A percentile compares a stretch with the other conserved stretches of the same genome.
These are phyloP conservation scores for Ascaphus truei DNA, from an alignment of 2,113 vertebrate species.

Conservation along the genomic window DNA sequence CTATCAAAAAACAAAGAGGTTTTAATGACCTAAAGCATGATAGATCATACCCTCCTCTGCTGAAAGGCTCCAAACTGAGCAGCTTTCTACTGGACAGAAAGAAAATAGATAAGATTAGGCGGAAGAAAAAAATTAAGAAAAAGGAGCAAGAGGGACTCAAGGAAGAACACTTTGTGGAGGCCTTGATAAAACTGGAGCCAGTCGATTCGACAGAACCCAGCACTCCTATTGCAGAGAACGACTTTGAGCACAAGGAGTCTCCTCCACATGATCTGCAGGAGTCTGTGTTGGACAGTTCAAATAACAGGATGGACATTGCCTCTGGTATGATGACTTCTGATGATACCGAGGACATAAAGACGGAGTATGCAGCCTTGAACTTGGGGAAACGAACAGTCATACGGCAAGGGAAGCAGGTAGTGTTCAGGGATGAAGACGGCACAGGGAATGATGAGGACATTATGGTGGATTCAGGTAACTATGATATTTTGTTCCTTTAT, in stretches of 20 bases:
- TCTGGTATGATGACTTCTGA: conserved; percentile 41
- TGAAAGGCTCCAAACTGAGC: conserved; percentile 63
- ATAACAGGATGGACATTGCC: conserved; percentile 46
- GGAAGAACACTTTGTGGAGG: conserved; percentile 54
- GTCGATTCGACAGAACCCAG: conserved; percentile 63
- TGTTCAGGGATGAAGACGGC: conserved; percentile 91
- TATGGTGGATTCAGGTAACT: conserved; percentile 92
- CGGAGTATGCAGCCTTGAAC: conserved; percentile 40
- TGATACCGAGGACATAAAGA: conserved; percentile 62
- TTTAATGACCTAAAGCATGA: conserved; percentile 66
- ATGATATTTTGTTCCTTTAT: no score
- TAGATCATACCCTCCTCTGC: conserved; percentile 43
- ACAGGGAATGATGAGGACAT: conserved; percentile 93
- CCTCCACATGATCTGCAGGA: conserved; percentile 48
- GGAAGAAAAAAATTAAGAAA: conserved; percentile 80
- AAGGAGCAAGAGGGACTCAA: conserved; percentile 46
- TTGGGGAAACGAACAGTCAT: conserved; percentile 85
- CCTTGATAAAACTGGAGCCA: conserved; percentile 74
- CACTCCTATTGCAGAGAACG: conserved; percentile 29
- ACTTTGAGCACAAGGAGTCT: conserved; percentile 51
- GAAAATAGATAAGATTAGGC: conserved; percentile 85
- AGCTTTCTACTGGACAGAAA: conserved; percentile 69
- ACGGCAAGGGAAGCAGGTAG: conserved; percentile 95
- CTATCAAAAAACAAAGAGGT: conserved; percentile 64
- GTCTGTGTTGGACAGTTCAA: conserved; percentile 62